Evolutionary conservation across 2,113 vertebrate species (phyloP).

Genomic region (Caracal caracal): DNA sequence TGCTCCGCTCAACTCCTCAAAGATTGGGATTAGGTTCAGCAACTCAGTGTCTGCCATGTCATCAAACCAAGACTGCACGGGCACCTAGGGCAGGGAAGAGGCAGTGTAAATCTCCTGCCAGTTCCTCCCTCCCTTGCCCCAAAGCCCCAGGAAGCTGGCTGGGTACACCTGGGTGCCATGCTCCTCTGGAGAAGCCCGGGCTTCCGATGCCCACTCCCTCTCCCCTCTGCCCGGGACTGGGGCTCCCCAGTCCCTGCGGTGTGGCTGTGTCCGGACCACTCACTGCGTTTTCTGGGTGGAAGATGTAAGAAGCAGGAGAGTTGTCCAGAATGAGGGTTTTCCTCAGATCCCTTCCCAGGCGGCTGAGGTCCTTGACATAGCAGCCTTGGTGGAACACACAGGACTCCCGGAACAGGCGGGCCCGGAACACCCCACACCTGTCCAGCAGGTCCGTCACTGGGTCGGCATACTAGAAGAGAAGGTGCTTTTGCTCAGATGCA

Average conservation of each 20-base stretch:
- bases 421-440: constrained; percentile 89
- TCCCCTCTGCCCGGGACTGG: too few relatives aligned
- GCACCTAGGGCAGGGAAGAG: constrained; percentile 84
- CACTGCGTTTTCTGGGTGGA: constrained; percentile 95
- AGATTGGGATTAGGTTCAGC: constrained; percentile 92
- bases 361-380: constrained; percentile 94
- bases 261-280: constrained; percentile 68
- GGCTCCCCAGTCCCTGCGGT: fast-evolving
- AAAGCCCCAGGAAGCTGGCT: neutral
- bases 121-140: neutral
- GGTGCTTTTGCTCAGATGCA: neutral
- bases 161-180: fast-evolving
- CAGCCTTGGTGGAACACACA: constrained; percentile 96
- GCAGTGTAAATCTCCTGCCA: neutral
- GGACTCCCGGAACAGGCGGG: constrained; percentile 93
- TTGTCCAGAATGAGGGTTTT: constrained; percentile 94
- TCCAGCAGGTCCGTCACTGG: constrained; percentile 94
- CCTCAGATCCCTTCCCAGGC: constrained; percentile 90
- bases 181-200: neutral
- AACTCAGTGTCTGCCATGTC: constrained; percentile 93
- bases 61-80: constrained; percentile 95
- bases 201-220: neutral
- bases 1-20: constrained; percentile 91
- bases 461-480: constrained; percentile 89
- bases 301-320: constrained; percentile 94